phyloP scores from a whole-genome alignment of 2,888 invertebrate species.

The Oxyteleia sp. region DNA sequence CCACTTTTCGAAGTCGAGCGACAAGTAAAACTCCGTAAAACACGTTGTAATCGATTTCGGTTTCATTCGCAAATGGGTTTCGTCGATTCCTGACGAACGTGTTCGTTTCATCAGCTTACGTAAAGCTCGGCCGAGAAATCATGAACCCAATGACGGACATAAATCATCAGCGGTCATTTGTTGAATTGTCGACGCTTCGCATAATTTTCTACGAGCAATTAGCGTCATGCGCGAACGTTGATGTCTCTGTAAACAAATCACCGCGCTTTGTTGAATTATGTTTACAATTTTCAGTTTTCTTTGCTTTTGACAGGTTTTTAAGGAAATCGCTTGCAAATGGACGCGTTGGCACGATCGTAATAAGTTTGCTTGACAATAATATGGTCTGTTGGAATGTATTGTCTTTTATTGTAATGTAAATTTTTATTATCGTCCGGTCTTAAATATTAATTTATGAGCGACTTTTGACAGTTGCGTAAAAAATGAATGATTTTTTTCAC shows the following conservation, averaged over 20 bases:
- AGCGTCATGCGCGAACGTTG: conserved; percentile 51
- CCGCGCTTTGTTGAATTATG: conserved; percentile 9
- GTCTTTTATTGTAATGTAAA: no score
- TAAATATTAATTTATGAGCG: no score
- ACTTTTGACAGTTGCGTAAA: no score
- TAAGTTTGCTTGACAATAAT: conserved; percentile 8
- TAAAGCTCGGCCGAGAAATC: conserved; percentile 54
- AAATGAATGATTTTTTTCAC: no score
- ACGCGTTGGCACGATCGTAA: background rate
- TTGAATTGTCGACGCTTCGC: conserved; percentile 62
- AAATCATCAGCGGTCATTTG: conserved; percentile 61
- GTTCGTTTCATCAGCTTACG: conserved; percentile 59
- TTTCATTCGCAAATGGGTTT: conserved; percentile 63
- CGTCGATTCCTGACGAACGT: conserved; percentile 49
- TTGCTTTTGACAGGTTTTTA: conserved; percentile 24
- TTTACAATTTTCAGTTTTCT: conserved; percentile 20
- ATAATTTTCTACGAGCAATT: conserved; percentile 64
- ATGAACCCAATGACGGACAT: conserved; percentile 45
- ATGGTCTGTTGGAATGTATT: no score
- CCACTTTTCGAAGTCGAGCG: conserved; percentile 26
- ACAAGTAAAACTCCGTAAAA: conserved; percentile 59
- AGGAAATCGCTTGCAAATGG: background rate
- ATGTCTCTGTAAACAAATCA: conserved; percentile 53
- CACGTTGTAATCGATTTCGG: conserved; percentile 59
- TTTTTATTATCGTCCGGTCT: no score